These are phyloP conservation scores for Muntiacus muntjak DNA, from an alignment of 2,113 vertebrate genomes.

Conservation along the genomic window DNA sequence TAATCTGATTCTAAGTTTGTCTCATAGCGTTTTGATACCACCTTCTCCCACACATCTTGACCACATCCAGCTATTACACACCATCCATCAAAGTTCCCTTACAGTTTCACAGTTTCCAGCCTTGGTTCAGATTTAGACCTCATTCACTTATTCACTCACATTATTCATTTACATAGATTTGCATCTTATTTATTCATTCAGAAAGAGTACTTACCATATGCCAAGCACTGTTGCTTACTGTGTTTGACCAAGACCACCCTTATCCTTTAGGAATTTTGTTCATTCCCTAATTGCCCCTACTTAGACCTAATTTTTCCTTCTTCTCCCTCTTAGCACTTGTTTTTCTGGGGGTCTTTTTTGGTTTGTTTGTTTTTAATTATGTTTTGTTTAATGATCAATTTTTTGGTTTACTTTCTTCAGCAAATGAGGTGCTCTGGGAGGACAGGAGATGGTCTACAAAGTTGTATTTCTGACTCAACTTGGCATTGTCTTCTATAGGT, in stretches of 20 bases:
- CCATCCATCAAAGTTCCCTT: neutral
- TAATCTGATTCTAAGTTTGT: neutral
- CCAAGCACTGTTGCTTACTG: neutral
- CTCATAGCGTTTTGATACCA: neutral
- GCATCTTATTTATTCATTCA: neutral
- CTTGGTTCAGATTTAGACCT: neutral
- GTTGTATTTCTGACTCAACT: neutral
- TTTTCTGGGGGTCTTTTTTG: neutral
- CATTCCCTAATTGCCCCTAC: neutral
- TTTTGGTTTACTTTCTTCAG: neutral
- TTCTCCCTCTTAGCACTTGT: neutral
- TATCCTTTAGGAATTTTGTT: neutral
- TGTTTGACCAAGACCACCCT: neutral
- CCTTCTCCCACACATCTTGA: neutral
- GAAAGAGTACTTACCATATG: neutral
- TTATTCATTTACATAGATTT: neutral
- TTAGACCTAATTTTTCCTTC: neutral
- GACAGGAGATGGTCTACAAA: neutral
- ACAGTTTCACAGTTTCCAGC: neutral
- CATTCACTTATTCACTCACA: neutral
- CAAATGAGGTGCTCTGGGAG: neutral
- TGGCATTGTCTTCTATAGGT: neutral
- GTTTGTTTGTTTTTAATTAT: neutral
- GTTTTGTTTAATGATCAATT: neutral
- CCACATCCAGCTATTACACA: neutral